A percentile compares a stretch with the other conserved stretches of the same genome.
phyloP scores from a whole-genome alignment of 2,888 invertebrate species.

The Osedax fenrisi region DNA sequence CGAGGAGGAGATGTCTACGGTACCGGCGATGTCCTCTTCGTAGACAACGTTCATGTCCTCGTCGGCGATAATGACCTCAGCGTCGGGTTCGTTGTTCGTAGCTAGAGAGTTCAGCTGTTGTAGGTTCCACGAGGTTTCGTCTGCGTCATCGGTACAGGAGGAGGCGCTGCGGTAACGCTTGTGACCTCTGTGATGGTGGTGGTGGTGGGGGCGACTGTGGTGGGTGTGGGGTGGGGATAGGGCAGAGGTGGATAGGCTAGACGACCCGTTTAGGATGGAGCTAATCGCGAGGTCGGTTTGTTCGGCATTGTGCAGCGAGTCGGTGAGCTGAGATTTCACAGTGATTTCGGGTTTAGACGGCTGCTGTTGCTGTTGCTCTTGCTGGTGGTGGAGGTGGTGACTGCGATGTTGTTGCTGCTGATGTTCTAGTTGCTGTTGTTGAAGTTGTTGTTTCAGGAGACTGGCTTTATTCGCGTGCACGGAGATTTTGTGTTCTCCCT shows the following conservation, averaged over 20 bases:
- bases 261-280: neutral
- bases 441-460: too few relatives aligned
- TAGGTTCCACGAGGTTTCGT: neutral
- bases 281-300: neutral
- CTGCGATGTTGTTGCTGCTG: neutral
- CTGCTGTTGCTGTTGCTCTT: neutral
- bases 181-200: too few relatives aligned
- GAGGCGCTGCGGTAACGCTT: neutral
- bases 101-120: neutral
- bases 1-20: neutral
- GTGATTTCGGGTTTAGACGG: neutral
- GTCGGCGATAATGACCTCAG: neutral
- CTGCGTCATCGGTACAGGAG: neutral
- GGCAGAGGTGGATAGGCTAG: too few relatives aligned
- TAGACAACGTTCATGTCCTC: neutral
- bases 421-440: neutral
- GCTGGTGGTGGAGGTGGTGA: neutral
- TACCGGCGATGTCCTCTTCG: neutral
- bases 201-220: too few relatives aligned
- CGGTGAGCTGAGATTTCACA: neutral
- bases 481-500: neutral
- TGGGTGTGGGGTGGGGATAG: too few relatives aligned
- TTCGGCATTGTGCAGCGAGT: neutral
- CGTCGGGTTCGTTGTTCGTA: neutral
- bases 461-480: neutral